Conservation (phyloP, 1,140 invertebrate genomes). For the Centruroides sculpturatus region DNA sequence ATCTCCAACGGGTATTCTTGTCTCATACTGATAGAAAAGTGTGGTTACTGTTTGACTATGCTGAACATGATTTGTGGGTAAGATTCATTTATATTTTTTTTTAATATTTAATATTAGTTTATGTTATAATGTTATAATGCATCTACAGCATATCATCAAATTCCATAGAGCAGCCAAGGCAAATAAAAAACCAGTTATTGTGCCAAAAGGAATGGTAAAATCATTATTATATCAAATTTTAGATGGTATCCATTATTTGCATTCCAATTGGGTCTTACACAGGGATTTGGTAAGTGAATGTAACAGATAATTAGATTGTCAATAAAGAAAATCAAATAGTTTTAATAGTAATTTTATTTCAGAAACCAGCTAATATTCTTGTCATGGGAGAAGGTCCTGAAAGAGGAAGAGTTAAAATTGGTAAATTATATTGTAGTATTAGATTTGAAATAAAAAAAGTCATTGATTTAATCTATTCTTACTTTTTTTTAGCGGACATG, state of each 20-base stretch:
- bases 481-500: conserved; percentile 66
- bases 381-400: conserved; percentile 99
- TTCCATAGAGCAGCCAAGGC: conserved; percentile 97
- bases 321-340: neutral
- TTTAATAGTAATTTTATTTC: conserved; percentile 20
- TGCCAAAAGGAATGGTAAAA: conserved; percentile 96
- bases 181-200: conserved; percentile 91
- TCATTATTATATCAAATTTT: conserved; percentile 96
- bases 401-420: conserved; percentile 90
- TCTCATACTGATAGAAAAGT: conserved; percentile 95
- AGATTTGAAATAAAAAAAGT: neutral
- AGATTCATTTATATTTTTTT: conserved; percentile 14
- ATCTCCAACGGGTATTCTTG: conserved; percentile 89
- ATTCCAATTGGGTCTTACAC: conserved; percentile 99
- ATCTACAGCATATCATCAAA: conserved; percentile 85
- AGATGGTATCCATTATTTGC: conserved; percentile 98
- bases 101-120: no score
- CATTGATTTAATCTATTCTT: no score
- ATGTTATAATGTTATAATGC: neutral
- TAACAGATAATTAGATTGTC: neutral
- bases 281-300: conserved; percentile 69
- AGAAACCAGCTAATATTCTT: conserved; percentile 99
- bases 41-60: conserved; percentile 97
- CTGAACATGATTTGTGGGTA: conserved; percentile 97
- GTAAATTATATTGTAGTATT: conserved; percentile 17